These are phyloP conservation scores for Molossus molossus DNA, from an alignment of 2,797 vertebrate genomes.

Conservation along the genomic window DNA sequence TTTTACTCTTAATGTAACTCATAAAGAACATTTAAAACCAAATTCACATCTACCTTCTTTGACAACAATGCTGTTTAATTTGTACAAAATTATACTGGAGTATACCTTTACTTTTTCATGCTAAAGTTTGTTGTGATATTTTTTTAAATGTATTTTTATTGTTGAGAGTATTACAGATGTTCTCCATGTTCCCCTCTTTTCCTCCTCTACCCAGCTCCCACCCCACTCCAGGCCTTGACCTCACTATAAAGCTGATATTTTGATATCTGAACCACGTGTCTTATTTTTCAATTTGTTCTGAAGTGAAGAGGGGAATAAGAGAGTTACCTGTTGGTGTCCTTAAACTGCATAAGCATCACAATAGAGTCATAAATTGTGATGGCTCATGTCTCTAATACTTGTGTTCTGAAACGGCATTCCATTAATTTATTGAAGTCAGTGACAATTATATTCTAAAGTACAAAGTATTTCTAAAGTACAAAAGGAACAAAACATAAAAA, in stretches of 20 bases:
- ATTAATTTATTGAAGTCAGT: slow-evolving; percentile 24
- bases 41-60: background rate
- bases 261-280: background rate
- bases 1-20: background rate
- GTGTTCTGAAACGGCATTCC: slow-evolving; percentile 21
- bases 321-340: background rate
- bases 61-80: background rate
- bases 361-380: background rate
- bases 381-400: background rate
- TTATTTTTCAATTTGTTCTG: slow-evolving; percentile 40
- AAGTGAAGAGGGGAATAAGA: slow-evolving; percentile 3
- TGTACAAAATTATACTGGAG: background rate
- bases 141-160: too few species aligned
- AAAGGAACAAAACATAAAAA: slow-evolving; percentile 52
- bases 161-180: too few species aligned
- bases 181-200: too few species aligned
- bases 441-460: slow-evolving; percentile 26
- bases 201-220: too few species aligned
- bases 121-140: background rate
- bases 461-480: background rate
- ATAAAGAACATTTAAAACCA: background rate
- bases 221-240: too few species aligned
- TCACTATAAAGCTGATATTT: too few species aligned
- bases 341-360: background rate
- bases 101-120: background rate